Evolutionary conservation across 2,797 vertebrate genomes (phyloP), one percentile per base, ranked within the genome.

Genomic region (Microctenopoma steveboyesi): DNA sequence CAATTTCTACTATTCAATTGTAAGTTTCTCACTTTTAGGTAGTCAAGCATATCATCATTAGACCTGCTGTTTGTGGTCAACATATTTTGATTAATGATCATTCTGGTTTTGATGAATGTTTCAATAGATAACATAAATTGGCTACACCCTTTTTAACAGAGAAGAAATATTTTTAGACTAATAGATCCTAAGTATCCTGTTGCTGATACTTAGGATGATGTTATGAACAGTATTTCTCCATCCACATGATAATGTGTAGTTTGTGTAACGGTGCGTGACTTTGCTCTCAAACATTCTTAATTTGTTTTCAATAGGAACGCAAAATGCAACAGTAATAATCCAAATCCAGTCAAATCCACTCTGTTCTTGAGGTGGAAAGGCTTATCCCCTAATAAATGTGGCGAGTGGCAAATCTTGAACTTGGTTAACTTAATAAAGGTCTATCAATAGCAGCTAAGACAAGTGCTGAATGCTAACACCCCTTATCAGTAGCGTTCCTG

Each of bases 391-490:
- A 72, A 85, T 83, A 79, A 72, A 74, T 39, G 51, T 62, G 64
- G 43, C 39, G 22, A 70, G 72, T 15, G 7, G 25, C 18, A 75
- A 76, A 82, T 76, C 56, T 71, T 72, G 45, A 82, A 82, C 82
- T 77, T 63, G 18, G 79, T 84, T 76, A 77, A 80, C 77, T 88
- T 84, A 84, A 87, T 85, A 83, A 78, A 85, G 71, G 79, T 73
- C 76, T 78, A 83, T 88, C 82, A 88, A 82, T 86, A 76, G 77
- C 46, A 59, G 83, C 72, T 46, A 50, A 78, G 77, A 87, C 79
- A 73, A 69, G 87, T 13, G 43, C 64, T 83, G 90, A 91, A 91
- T 91, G 84, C 84, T 90, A 92, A 92, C 82, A 35, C 82, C 64
- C 74, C 79, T 80, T 78, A 81, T 90, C 89, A 88, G 75, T 70